Percentiles rank a stretch among this genome's conserved stretches.
phyloP scores from a whole-genome alignment of 2,797 vertebrate genomes.

The Fratercula arctica region DNA sequence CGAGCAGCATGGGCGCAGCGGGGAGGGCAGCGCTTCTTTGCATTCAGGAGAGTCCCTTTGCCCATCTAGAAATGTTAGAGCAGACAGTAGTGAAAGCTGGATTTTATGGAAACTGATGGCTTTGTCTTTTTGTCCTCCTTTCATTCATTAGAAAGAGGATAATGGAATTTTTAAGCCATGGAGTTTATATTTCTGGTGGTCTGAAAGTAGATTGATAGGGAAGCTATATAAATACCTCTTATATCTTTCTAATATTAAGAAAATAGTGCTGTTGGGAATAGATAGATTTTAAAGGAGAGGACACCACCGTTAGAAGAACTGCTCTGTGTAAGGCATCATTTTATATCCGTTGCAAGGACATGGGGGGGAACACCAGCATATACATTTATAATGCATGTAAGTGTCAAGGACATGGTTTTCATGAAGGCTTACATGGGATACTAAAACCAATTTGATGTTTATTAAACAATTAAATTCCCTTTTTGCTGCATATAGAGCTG shows the following conservation, averaged over 20 bases:
- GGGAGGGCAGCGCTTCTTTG: conserved; percentile 39
- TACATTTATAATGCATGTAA: conserved; percentile 16
- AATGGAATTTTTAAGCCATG: conserved; percentile 64
- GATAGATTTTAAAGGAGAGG: conserved; percentile 35
- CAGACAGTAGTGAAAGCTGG: conserved; percentile 28
- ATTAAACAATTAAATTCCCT: conserved; percentile 47
- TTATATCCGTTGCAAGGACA: conserved; percentile 12
- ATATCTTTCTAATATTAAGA: conserved; percentile 52
- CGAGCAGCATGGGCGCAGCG: accelerated
- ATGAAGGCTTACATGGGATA: conserved; percentile 4
- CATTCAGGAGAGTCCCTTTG: conserved; percentile 40
- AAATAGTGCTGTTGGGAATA: conserved; percentile 58
- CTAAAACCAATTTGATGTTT: conserved; percentile 39
- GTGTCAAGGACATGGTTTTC: conserved; percentile 36
- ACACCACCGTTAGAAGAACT: background rate
- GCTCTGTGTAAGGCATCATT: background rate
- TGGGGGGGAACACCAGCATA: background rate
- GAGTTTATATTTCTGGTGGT: conserved; percentile 57
- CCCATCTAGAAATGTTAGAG: background rate
- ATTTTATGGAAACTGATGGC: conserved; percentile 65
- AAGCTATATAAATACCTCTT: conserved; percentile 63
- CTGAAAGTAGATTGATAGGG: conserved; percentile 60
- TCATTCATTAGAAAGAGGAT: conserved; percentile 60
- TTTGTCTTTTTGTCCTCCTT: conserved; percentile 52
- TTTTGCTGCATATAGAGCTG: background rate